A percentile compares a stretch with the other conserved stretches of the same genome.
Evolutionary conservation across 2,797 vertebrate species (phyloP).

Genomic region (Poeciliopsis paucimaculata): DNA sequence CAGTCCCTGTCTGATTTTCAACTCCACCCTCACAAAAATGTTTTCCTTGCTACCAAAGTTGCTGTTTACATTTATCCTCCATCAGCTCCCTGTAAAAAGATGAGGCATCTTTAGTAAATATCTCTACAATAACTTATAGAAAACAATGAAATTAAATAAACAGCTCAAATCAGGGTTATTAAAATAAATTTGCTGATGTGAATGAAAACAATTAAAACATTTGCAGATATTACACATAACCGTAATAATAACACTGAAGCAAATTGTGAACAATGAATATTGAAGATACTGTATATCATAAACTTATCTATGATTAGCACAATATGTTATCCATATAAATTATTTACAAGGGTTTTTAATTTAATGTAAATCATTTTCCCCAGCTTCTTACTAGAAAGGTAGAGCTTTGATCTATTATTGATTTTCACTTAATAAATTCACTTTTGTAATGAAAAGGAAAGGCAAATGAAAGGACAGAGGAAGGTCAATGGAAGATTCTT

Average conservation of each 20-base stretch:
- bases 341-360: conserved; percentile 12
- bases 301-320: background rate
- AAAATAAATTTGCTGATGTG: background rate
- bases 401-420: conserved; percentile 39
- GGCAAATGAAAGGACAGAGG: conserved; percentile 32
- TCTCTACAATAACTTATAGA: background rate
- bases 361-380: conserved; percentile 1
- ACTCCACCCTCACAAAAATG: background rate
- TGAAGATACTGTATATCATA: background rate
- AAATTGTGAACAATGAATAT: background rate
- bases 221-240: background rate
- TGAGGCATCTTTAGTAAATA: background rate
- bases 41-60: background rate
- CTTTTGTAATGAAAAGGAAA: conserved; percentile 29
- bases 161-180: background rate
- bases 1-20: background rate
- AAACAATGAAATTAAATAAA: background rate
- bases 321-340: background rate
- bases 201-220: background rate
- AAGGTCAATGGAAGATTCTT: conserved; percentile 26
- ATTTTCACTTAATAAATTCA: conserved; percentile 31
- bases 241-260: background rate
- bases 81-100: background rate
- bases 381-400: conserved; percentile 7
- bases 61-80: background rate